Evolutionary conservation across 2,113 vertebrate genomes (phyloP), one percentile per base, ranked within the genome.

Genomic region (Xenopus laevis): DNA sequence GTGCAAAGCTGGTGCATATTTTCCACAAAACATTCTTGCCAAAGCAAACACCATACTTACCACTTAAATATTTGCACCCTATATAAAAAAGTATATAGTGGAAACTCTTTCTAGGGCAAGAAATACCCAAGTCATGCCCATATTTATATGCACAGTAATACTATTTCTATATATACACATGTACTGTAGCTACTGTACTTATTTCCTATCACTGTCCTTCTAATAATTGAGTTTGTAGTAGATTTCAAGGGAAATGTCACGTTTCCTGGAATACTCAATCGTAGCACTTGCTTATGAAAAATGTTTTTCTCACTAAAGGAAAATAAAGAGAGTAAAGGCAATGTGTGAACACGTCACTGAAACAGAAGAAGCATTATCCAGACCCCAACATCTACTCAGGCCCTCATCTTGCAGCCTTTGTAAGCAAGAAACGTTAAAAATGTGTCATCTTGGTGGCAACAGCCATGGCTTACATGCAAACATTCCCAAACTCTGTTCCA

Each of bases 301-400:
- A 68, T 68, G 65, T 64, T 76, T 58, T 55, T 76, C 66, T 20
- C 6, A 15, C 13, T 64, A n/a, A 64, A 64, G 66, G 18, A 64
- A 70, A 69, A 68, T 69, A 64, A 70, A 44, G 46, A 70, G 62
- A 76, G 74, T 76, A 65, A 76, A 76, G 66, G 52, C 27, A 63
- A 33, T 20, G 47, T 76, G 67, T 70, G 74, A 76, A 69, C 13
- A 69, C 47, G 47, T 76, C 74, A 76, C 27, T 5, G 5, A 53
- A 27, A 76, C 74, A 76, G 74, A 64, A 60, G 74, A 18, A 55
- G 74, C 74, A 64, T 76, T 76, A 69, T 76, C 20, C 66, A 53
- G 10, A 55, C 53, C 50, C 58, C 58, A 16, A 16, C 16, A 63
- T 18, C 4, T 13, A 8, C 66, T 63, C 18, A 11, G 27, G 27